Base-by-base conservation (phyloP, 2,113 vertebrate genomes). In the Tychaedon coryphoeus region DNA sequence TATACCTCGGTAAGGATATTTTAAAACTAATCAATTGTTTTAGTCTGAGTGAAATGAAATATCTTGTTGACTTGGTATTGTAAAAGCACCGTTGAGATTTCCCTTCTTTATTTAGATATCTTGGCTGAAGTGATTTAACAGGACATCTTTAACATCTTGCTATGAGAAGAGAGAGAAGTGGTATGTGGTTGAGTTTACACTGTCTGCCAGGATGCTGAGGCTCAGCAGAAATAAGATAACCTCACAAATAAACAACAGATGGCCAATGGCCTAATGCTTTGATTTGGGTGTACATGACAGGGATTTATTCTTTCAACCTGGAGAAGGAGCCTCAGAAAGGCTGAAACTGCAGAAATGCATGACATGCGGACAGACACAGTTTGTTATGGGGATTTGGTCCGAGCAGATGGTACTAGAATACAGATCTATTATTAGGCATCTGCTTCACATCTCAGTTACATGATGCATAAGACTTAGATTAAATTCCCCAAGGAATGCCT, bases 21-120 rank as follows among this genome's bases (percentile, higher is more conserved):
- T 90, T 92, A 33, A 93, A 97, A 95, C 92, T 78, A 97, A 97
- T 97, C 95, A 96, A 90, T 97, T 96, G n/a, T 80, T 97, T 96
- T 86, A 93, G 88, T 96, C 90, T 50, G 57, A 86, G 77, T 17
- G 61, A 96, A 97, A 94, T 80, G 94, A 92, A 83, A 15, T 51
- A 3, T 95, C 90, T 75, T 71, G 22, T 94, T 95, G 83, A 93
- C 50, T 91, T 57, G 93, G 40, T 70, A 69, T 93, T 94, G 80
- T 90, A 95, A 94, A 94, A 89, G 51, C 19, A 3, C 84, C 25
- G 16, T 50, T 96, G 67, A 84, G 72, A 94, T 85, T 92, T 56
- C 60, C 85, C 72, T 76, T 90, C 69, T 92, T 85, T 12, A 14
- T 62, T 95, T 92, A 93, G 56, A 51, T 84, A 69, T 53, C 33